Evolutionary conservation across 2,113 vertebrate species (phyloP).

Genomic region (Neoarius graeffei): DNA sequence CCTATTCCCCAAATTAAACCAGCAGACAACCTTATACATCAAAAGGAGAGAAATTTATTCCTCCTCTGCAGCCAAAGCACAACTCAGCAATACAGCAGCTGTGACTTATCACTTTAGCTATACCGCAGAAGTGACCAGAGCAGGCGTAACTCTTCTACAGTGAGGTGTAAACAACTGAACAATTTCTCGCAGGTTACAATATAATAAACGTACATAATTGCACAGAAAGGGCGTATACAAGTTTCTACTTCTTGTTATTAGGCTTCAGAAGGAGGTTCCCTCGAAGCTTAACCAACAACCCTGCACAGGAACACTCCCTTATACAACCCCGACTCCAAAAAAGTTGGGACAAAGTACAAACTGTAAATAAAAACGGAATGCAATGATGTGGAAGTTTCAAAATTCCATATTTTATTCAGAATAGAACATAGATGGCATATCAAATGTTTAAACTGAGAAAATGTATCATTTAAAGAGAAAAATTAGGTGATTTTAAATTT

Average conservation of each 20-base stretch:
- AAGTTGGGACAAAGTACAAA: no score
- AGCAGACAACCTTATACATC: neutral
- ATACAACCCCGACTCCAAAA: no score
- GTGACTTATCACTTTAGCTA: neutral
- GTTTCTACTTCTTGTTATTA: neutral
- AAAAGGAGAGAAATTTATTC: neutral
- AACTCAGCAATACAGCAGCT: neutral
- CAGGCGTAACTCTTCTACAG: neutral
- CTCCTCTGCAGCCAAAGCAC: neutral
- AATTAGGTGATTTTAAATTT: no score
- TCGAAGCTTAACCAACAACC: neutral
- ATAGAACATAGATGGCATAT: no score
- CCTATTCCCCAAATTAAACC: neutral
- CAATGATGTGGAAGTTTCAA: no score
- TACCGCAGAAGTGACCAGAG: neutral
- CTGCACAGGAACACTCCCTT: neutral
- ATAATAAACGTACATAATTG: neutral
- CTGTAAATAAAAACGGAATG: no score
- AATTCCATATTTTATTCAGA: no score
- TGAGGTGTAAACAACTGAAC: neutral
- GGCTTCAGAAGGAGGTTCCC: neutral
- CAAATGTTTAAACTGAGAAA: no score
- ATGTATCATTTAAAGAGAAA: no score
- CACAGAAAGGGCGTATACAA: neutral
- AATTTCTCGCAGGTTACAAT: neutral